phyloP scores from a whole-genome alignment of 1,140 invertebrate genomes.

The Lucilia sericata region DNA sequence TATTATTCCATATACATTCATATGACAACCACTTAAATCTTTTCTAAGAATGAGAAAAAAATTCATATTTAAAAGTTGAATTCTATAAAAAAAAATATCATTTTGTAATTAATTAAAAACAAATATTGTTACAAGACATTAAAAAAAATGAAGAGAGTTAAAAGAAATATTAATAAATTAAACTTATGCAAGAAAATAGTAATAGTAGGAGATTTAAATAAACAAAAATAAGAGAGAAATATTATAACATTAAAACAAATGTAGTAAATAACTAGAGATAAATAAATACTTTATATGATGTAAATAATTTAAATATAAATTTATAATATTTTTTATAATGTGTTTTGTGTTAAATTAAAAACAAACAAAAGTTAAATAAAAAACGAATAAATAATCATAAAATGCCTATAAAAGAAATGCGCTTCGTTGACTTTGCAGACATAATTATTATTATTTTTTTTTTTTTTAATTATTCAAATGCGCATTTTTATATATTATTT shows the following conservation, averaged over 20 bases:
- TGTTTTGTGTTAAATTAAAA: constrained; percentile 18
- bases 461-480: constrained; percentile 5
- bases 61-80: neutral
- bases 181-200: neutral
- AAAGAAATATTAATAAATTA: constrained; percentile 6
- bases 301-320: constrained; percentile 18
- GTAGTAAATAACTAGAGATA: constrained; percentile 11
- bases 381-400: constrained; percentile 7
- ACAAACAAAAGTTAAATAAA: neutral
- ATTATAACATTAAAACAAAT: neutral
- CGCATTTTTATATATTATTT: constrained; percentile 12
- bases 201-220: neutral
- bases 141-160: neutral
- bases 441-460: neutral
- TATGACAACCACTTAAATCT: no score
- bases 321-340: neutral
- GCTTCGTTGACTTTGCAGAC: constrained; percentile 28
- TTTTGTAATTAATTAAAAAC: neutral
- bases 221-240: neutral
- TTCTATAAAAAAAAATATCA: neutral
- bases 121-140: neutral
- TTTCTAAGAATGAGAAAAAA: no score
- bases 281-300: constrained; percentile 22
- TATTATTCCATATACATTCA: no score
- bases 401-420: constrained; percentile 44